phyloP scores from a whole-genome alignment of 2,888 invertebrate species.

The Ceratothoa steindachneri region DNA sequence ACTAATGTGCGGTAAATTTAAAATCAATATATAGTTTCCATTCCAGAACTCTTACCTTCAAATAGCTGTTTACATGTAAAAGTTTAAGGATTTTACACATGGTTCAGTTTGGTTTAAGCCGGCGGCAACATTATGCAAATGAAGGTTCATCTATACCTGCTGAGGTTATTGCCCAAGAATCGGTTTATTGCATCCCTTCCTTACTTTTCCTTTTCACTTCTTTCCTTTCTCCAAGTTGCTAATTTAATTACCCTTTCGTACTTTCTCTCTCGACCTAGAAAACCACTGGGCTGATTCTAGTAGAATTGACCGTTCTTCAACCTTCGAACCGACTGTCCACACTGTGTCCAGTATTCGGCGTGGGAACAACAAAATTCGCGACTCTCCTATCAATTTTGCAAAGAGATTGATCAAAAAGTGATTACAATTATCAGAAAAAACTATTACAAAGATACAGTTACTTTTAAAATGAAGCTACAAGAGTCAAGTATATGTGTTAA shows the following conservation, averaged over 20 bases:
- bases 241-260: background rate
- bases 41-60: too few species aligned
- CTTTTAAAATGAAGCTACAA: too few species aligned
- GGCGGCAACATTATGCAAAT: constrained; percentile 10
- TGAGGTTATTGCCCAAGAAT: background rate
- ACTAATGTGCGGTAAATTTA: too few species aligned
- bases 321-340: background rate
- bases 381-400: too few species aligned
- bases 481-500: too few species aligned
- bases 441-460: too few species aligned
- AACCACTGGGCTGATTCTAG: too few species aligned
- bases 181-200: constrained; percentile 1
- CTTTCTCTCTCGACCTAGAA: background rate
- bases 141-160: constrained; percentile 1
- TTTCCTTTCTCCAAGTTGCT: background rate
- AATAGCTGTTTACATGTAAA: background rate
- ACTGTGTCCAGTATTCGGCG: background rate
- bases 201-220: background rate
- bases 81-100: background rate
- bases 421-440: too few species aligned
- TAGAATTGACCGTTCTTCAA: background rate
- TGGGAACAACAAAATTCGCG: background rate
- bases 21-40: too few species aligned
- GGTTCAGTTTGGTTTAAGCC: background rate
- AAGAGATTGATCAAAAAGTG: too few species aligned